Evolutionary conservation across 2,113 vertebrate species (phyloP), one percentile per base, ranked within the genome.

Genomic region (Lepisosteus osseus): DNA sequence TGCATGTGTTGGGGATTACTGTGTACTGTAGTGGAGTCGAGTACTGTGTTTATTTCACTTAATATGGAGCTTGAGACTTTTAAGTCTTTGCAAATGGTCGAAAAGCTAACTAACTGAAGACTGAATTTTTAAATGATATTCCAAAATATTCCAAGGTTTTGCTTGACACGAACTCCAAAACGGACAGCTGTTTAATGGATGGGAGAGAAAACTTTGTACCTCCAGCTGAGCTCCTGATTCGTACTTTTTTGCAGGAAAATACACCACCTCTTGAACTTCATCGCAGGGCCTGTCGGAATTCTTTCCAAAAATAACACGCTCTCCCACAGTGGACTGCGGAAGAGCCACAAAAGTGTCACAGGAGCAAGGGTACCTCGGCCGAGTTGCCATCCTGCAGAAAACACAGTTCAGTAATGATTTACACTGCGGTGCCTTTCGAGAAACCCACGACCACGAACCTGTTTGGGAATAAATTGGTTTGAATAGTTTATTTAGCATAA

Each of bases 301-400:
- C 84, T 99, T 98, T 54, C 95, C 97, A 85, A 99, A 99, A 71
- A 99, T 86, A 64, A 96, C 85, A 29, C 87, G 85, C 6, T 87
- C 90, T 11, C 76, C 86, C 69, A 87, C 78, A 13, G 95, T 89
- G 73, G 96, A 90, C 51, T 95, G 94, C 69, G 96, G 95, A 70
- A 98, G 86, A 77, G 96, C 96, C 88, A 99, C 96, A 41, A 99
- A 98, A 3, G 95, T 97, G 83, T 99, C 96, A 79, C 97, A 98
- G 70, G 97, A 99, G 73, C 73, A 83, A 7, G 93, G 94, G 3
- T 68, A 61, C 89, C 91, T 92, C 44, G 56, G 67, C 43, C 47
- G 13, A 64, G 45, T 76, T 72, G 61, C 69, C 68, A 73, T 78
- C 59, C 76, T 80, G 45, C 9, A 54, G 17, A 44, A 29, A 3